Conservation (phyloP, 2,797 vertebrate genomes). For the Spondyliosoma cantharus region DNA sequence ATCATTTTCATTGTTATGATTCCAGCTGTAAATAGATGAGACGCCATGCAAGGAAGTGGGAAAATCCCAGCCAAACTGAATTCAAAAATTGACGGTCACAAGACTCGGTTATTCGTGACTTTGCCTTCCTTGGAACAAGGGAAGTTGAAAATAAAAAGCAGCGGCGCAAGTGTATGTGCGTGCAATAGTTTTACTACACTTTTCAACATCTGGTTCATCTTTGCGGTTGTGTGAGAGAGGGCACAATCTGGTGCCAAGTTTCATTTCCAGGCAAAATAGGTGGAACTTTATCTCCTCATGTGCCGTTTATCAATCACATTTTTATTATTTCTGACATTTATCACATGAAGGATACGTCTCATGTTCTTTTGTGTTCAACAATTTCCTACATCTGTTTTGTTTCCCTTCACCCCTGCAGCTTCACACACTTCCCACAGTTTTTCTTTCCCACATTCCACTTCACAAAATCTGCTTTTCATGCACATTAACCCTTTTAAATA, state of each 20-base stretch:
- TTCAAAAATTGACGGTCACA: background rate
- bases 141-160: background rate
- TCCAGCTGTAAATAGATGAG: conserved; percentile 2
- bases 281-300: background rate
- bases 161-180: background rate
- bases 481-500: background rate
- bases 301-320: background rate
- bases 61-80: conserved; percentile 12
- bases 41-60: background rate
- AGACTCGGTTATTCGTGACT: background rate
- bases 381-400: background rate
- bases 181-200: conserved; percentile 34
- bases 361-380: background rate
- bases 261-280: background rate
- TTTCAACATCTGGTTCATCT: conserved; percentile 57
- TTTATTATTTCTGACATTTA: conserved; percentile 24
- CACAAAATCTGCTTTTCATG: background rate
- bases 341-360: background rate
- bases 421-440: background rate
- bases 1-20: conserved; percentile 3
- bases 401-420: background rate
- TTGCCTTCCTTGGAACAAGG: background rate
- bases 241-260: conserved; percentile 8
- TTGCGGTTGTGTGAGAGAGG: conserved; percentile 20
- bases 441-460: background rate